Percentiles rank a stretch among this genome's conserved stretches.
Evolutionary conservation across 2,888 invertebrate genomes (phyloP).

Genomic region (Drosophila nigricruria): DNA sequence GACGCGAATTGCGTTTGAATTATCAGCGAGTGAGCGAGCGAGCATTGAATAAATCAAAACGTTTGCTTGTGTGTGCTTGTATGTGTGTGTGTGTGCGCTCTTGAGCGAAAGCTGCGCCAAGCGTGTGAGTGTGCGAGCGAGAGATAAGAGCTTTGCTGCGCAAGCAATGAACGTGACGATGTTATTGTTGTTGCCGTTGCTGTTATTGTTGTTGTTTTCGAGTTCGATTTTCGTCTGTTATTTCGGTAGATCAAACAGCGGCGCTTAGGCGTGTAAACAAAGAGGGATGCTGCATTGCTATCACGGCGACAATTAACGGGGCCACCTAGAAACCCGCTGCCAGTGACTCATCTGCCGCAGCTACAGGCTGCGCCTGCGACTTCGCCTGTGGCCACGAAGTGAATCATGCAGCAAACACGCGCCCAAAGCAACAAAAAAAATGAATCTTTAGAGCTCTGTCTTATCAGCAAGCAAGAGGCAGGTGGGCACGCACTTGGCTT

Average conservation of each 20-base stretch:
- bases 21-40: conserved; percentile 6
- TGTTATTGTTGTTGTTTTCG: conserved; percentile 14
- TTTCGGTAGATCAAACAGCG: conserved; percentile 56
- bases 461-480: conserved; percentile 58
- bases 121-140: neutral
- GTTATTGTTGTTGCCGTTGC: conserved; percentile 9
- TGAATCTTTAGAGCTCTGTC: conserved; percentile 39
- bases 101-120: conserved; percentile 18
- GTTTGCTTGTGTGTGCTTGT: neutral
- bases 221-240: conserved; percentile 13
- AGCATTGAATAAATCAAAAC: conserved; percentile 42
- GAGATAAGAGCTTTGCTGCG: conserved; percentile 43
- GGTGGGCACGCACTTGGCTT: conserved; percentile 48
- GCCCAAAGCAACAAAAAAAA: conserved; percentile 37
- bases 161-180: conserved; percentile 28
- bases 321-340: conserved; percentile 59
- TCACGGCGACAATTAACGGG: conserved; percentile 56
- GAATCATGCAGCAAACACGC: conserved; percentile 67
- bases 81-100: conserved; percentile 13
- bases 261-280: conserved; percentile 51
- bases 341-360: conserved; percentile 55
- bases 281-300: conserved; percentile 37
- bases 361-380: conserved; percentile 16
- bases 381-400: conserved; percentile 58
- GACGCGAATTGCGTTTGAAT: neutral